Conservation (phyloP, 2,113 vertebrate species). For the Amphilophus citrinellus region DNA sequence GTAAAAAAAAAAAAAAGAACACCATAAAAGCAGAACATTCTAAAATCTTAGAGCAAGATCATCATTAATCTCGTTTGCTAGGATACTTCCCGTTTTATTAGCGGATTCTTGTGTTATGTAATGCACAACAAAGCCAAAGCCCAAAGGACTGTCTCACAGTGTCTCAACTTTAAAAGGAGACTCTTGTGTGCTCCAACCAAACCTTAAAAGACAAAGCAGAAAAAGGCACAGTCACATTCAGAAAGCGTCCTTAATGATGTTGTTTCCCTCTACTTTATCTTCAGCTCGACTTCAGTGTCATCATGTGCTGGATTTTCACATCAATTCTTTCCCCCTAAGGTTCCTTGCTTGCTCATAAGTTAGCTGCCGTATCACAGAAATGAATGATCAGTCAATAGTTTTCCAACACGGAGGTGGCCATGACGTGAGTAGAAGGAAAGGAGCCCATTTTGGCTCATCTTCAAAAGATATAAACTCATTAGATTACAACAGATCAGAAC, state of each 20-base stretch:
- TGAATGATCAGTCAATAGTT: not conserved
- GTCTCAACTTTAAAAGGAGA: not conserved
- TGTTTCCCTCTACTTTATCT: not conserved
- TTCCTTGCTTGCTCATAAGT: not conserved
- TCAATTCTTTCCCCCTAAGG: not conserved
- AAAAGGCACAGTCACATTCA: slow-evolving; percentile 25
- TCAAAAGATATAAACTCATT: not conserved
- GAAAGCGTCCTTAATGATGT: not conserved
- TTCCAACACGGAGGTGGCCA: not conserved
- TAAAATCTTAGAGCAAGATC: not conserved
- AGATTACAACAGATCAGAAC: not conserved
- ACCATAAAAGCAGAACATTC: not conserved
- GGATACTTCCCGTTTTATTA: not conserved
- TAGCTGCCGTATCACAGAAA: not conserved
- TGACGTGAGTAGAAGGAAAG: not conserved
- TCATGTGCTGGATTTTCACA: not conserved
- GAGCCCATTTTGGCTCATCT: slow-evolving; percentile 1
- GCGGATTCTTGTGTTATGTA: not conserved
- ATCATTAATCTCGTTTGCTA: not conserved
- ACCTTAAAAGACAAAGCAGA: not conserved
- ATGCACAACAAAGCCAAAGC: not conserved
- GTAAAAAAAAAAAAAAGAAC: not conserved
- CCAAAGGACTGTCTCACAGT: not conserved
- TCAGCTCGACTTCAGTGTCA: rapidly evolving
- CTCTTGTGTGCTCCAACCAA: not conserved